A percentile compares a stretch with the other conserved stretches of the same genome.
Conservation (phyloP, 2,113 vertebrate genomes). For the Trichomycterus rosablanca region DNA sequence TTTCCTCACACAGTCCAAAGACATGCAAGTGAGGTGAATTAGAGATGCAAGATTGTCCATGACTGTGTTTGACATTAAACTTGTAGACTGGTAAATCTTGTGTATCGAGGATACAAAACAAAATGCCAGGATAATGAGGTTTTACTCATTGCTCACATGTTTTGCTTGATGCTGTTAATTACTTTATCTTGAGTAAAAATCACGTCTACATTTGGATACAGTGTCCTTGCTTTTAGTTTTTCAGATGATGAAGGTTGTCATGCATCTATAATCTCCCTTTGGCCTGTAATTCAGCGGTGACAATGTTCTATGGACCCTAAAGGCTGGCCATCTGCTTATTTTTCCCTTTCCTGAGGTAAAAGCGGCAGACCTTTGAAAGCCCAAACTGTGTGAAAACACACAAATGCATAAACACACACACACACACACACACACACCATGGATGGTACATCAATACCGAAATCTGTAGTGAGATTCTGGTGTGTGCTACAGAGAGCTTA, state of each 20-base stretch:
- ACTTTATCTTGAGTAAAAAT: slow-evolving; percentile 23
- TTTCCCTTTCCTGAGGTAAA: slow-evolving; percentile 67
- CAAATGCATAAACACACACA: slow-evolving; percentile 2
- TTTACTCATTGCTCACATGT: too few relatives aligned
- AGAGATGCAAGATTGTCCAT: too few relatives aligned
- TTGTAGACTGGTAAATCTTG: too few relatives aligned
- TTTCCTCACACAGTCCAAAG: too few relatives aligned
- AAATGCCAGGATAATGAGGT: too few relatives aligned
- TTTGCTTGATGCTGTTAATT: not conserved
- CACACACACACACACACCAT: slow-evolving; percentile 14
- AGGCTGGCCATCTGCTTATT: slow-evolving; percentile 71
- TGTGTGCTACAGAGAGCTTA: slow-evolving; percentile 12
- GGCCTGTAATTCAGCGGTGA: slow-evolving; percentile 69
- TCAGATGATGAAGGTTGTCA: slow-evolving; percentile 73
- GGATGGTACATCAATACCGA: slow-evolving; percentile 17
- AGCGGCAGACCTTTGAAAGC: slow-evolving; percentile 63
- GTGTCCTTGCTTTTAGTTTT: slow-evolving; percentile 67
- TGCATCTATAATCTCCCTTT: slow-evolving; percentile 67
- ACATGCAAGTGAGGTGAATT: too few relatives aligned
- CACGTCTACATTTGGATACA: slow-evolving; percentile 50
- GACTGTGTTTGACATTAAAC: too few relatives aligned
- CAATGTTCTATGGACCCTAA: slow-evolving; percentile 71
- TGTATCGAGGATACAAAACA: too few relatives aligned
- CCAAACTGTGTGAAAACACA: slow-evolving; percentile 32
- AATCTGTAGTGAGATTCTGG: slow-evolving; percentile 28